These are phyloP conservation scores for Pseudoatta argentina DNA, from an alignment of 1,140 invertebrate genomes.

Conservation along the genomic window DNA sequence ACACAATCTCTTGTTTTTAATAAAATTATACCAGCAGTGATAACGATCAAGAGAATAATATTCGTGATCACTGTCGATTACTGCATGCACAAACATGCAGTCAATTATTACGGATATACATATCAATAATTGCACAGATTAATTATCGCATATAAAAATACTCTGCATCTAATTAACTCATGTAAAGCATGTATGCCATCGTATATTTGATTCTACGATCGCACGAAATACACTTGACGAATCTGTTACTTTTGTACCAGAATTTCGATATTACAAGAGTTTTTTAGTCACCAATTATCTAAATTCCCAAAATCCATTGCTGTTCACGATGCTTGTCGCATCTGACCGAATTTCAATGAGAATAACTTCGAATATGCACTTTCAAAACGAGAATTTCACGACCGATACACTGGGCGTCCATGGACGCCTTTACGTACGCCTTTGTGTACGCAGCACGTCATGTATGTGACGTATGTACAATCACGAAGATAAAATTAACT, in stretches of 20 bases:
- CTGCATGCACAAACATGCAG: too few relatives aligned
- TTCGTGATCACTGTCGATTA: too few relatives aligned
- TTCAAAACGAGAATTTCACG: neutral
- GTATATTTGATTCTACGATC: neutral
- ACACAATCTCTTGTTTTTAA: too few relatives aligned
- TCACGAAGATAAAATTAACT: too few relatives aligned
- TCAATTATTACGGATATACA: too few relatives aligned
- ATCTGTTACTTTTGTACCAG: neutral
- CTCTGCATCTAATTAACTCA: neutral
- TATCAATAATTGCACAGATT: too few relatives aligned
- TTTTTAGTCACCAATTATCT: neutral
- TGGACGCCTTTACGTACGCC: neutral
- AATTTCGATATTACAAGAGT: neutral
- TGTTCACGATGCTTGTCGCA: neutral
- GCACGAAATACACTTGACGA: neutral
- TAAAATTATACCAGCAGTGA: too few relatives aligned
- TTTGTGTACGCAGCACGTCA: too few relatives aligned
- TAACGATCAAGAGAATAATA: too few relatives aligned
- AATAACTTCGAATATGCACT: neutral
- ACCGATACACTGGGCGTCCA: neutral
- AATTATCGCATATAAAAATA: neutral
- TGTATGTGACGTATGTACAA: too few relatives aligned
- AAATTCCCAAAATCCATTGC: neutral
- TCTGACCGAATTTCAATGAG: neutral
- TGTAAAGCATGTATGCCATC: neutral